These are phyloP conservation scores for Helicoverpa assulta DNA, from an alignment of 2,888 invertebrate genomes.

Conservation along the genomic window DNA sequence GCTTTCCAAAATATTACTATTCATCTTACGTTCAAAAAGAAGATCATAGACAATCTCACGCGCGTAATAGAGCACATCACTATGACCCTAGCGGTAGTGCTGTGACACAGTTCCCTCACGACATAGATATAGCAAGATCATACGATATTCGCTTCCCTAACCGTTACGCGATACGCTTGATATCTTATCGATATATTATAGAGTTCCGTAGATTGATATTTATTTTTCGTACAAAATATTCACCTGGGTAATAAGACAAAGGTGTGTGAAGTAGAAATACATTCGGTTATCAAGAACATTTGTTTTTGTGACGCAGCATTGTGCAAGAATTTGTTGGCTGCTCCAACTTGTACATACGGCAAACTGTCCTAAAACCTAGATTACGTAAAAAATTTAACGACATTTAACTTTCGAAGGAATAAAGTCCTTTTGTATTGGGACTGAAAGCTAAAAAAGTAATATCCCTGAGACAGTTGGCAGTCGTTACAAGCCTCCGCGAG, in stretches of 20 bases:
- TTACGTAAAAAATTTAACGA: no score
- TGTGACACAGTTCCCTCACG: slow-evolving; percentile 77
- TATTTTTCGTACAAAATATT: slow-evolving; percentile 1
- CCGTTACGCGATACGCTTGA: slow-evolving; percentile 66
- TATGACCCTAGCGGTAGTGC: slow-evolving; percentile 80
- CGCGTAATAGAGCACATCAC: slow-evolving; percentile 70
- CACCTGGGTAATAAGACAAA: neutral
- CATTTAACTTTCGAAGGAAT: no score
- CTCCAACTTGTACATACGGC: neutral
- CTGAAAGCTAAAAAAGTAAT: no score
- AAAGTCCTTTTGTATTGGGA: no score
- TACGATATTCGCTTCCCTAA: slow-evolving; percentile 61
- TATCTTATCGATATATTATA: slow-evolving; percentile 55
- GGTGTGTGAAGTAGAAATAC: neutral
- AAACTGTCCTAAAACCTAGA: no score
- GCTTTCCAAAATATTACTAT: slow-evolving; percentile 37
- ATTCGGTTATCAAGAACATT: slow-evolving; percentile 4
- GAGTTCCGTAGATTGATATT: slow-evolving; percentile 18
- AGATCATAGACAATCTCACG: slow-evolving; percentile 51
- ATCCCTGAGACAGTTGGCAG: no score
- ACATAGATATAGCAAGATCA: slow-evolving; percentile 71
- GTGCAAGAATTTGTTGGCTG: neutral
- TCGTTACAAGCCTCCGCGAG: no score
- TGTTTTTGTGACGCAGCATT: slow-evolving; percentile 9
- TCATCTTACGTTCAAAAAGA: slow-evolving; percentile 36